Base-by-base conservation (phyloP, 1,140 invertebrate species). In the Nautilus pompilius region DNA sequence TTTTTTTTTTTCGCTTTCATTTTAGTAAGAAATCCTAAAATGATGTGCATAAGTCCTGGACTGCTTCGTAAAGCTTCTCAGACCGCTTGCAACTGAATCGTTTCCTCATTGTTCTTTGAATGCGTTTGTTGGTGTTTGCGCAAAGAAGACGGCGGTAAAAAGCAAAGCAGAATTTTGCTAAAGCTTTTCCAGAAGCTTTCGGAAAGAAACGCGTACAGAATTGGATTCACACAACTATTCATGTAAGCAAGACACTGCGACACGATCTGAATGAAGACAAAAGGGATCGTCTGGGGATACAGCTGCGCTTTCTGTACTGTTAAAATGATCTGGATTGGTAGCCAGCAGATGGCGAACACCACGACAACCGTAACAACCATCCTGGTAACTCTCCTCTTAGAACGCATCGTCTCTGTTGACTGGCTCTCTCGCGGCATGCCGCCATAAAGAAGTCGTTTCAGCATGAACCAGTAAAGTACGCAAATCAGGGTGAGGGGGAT, bases 271-370 rank as follows among this genome's bases (percentile, higher is more conserved):
- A 90, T 83, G 20, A 90, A 87, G 70, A 93, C 88, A 71, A 87
- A 32, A 20, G 10, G 56, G 32, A 56, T 71, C 70, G 0, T 48
- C 56, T 87, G 91, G 84, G 70, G 2, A 28, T 68, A 70, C 17
- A 49, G 32, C 13, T 85, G 86, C 64, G 78, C 77, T 61, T 75
- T 67, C 56, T 80, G 82, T 48, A 80, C 48, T 54, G 84, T 77
- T 58, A 84, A 80, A 76, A 87, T 79, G 8, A 87, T 77, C 86
- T 96, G 95, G 74, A 98, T 92, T 2, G 95, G 95, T 71, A 91
- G 89, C 96, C 96, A 98, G 83, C 95, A 97, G 34, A 96, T 85
- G 10, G 95, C 95, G 80, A 98, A 98, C 32, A 95, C 93, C 24
- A 93, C 89, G 0, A 98, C 93, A 17, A 98, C 94, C 22, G 95